Percentiles rank a stretch among this genome's conserved stretches.
Evolutionary conservation across 2,113 vertebrate species (phyloP).

Genomic region (Myrmecophaga tridactyla): DNA sequence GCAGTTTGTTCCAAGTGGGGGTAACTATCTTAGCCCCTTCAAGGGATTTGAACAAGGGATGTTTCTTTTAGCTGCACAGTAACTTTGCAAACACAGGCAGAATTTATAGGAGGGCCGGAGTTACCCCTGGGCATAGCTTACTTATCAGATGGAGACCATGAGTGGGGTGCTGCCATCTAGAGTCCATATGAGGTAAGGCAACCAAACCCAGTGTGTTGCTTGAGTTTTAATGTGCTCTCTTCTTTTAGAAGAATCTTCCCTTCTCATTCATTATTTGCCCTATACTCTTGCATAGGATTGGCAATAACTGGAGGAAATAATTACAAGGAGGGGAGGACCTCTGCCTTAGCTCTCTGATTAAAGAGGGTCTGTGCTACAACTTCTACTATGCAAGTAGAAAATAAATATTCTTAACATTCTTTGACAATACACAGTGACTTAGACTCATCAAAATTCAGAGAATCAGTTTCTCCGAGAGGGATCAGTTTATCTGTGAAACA

Average conservation of each 20-base stretch:
- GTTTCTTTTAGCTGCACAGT: not conserved
- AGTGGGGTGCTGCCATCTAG: not conserved
- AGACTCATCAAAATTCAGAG: not conserved
- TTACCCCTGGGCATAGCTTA: too few species aligned
- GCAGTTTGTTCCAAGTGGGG: not conserved
- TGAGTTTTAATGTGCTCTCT: not conserved
- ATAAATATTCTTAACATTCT: not conserved
- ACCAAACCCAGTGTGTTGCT: fast-evolving
- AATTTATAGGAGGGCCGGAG: not conserved
- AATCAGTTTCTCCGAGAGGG: not conserved
- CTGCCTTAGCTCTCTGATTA: not conserved
- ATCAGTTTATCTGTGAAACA: not conserved
- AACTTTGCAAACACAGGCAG: not conserved
- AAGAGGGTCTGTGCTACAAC: too few species aligned
- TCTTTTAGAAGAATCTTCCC: not conserved
- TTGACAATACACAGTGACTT: not conserved
- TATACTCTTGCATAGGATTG: not conserved
- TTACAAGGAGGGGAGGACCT: not conserved
- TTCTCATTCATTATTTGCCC: not conserved
- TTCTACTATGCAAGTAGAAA: not conserved
- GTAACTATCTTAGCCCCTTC: not conserved
- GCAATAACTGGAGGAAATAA: not conserved
- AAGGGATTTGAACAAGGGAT: not conserved
- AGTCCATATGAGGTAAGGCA: not conserved
- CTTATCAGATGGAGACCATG: too few species aligned